A percentile compares a stretch with the other conserved stretches of the same genome.
Evolutionary conservation across 2,113 vertebrate genomes (phyloP).

Genomic region (Osmerus eperlanus): DNA sequence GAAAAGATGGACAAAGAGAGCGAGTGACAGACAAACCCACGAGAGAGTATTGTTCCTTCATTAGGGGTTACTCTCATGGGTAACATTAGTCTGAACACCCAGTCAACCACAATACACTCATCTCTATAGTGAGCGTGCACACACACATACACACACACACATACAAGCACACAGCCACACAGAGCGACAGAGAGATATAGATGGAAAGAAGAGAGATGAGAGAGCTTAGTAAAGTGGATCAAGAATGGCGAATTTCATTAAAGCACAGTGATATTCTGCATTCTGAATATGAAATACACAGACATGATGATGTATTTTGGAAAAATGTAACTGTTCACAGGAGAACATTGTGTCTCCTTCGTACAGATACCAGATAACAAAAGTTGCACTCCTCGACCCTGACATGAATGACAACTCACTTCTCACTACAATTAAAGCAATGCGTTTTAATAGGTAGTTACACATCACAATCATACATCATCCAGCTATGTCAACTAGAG

Average conservation of each 20-base stretch:
- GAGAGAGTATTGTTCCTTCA: not conserved
- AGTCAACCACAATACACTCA: not conserved
- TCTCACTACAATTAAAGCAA: too few species aligned
- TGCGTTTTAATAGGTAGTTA: too few species aligned
- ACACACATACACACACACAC: not conserved
- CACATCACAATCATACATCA: too few species aligned
- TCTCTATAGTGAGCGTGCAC: not conserved
- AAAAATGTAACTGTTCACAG: slow-evolving; percentile 8
- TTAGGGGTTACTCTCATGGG: not conserved
- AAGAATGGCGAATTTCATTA: not conserved
- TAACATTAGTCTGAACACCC: not conserved
- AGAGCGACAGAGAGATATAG: not conserved
- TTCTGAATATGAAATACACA: too few species aligned
- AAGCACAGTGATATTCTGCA: too few species aligned
- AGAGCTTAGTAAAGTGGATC: slow-evolving; percentile 20
- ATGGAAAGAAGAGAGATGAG: slow-evolving; percentile 1
- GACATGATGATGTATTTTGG: slow-evolving; percentile 41
- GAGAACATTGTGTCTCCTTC: slow-evolving; percentile 50
- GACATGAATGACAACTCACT: too few species aligned
- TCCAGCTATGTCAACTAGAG: too few species aligned
- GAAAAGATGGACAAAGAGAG: not conserved
- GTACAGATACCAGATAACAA: too few species aligned
- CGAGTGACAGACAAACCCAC: not conserved
- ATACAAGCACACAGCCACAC: not conserved
- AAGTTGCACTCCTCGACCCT: too few species aligned